Conservation (phyloP, 2,888 invertebrate genomes). For the Polyploca ridens region DNA sequence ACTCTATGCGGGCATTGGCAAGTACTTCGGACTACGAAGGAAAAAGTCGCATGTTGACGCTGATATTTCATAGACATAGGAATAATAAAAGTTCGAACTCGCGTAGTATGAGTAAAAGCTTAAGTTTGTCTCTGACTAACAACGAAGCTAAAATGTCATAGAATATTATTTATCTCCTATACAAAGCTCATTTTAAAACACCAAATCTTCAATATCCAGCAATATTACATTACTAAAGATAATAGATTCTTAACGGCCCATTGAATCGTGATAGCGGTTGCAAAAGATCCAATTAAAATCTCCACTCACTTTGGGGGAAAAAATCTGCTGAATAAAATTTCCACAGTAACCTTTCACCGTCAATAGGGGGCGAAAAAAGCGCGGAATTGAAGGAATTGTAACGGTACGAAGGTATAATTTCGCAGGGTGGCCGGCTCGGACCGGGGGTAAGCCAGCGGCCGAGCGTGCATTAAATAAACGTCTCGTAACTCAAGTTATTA, state of each 20-base stretch:
- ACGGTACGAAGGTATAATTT: constrained; percentile 41
- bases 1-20: constrained; percentile 22
- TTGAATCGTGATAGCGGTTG: constrained; percentile 24
- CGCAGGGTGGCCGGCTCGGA: constrained; percentile 24
- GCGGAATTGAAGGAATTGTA: constrained; percentile 29
- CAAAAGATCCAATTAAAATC: constrained; percentile 40
- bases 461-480: constrained; percentile 2
- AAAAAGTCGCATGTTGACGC: background rate
- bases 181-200: background rate
- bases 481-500: background rate
- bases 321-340: constrained; percentile 28
- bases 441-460: background rate
- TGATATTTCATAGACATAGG: too few species aligned
- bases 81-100: too few species aligned
- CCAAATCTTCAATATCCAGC: constrained; percentile 1
- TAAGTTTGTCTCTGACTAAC: too few species aligned
- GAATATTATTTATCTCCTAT: too few species aligned
- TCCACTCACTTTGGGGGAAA: constrained; percentile 30
- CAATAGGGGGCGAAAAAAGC: constrained; percentile 21
- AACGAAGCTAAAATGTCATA: background rate
- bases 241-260: constrained; percentile 20
- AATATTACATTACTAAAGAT: constrained; percentile 28
- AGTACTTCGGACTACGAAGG: background rate
- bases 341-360: constrained; percentile 25
- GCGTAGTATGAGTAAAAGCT: too few species aligned